Evolutionary conservation across 2,113 vertebrate genomes (phyloP), one percentile per base, ranked within the genome.

Genomic region (Neofelis nebulosa): DNA sequence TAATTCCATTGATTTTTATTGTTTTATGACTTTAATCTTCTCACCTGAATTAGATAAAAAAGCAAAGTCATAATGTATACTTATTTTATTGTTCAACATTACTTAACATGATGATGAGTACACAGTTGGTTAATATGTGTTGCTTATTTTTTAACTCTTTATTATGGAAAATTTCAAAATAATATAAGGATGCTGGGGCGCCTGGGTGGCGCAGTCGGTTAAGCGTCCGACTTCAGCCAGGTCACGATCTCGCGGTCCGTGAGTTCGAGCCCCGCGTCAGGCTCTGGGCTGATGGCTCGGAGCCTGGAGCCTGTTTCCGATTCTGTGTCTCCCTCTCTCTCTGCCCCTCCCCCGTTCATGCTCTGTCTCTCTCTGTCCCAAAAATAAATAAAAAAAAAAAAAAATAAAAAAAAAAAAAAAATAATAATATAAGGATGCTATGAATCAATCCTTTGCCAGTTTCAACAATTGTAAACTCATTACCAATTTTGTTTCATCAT

Each of bases 141-240:
- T 68, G n/a, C 16, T 71, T 61, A n/a, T 71, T 80, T 91, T 87
- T 97, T 48, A 90, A 63, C 52, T 93, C n/a, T 79, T 65, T 71
- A 38, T 74, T 85, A 84, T 66, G 13, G 3, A 50, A 90, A 89
- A 73, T 45, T 65, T 89, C 25, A 93, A 93, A 89, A 89, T 57
- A 89, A 65, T 80, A 21, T 23, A 36, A 85, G 12, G 27, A 79
- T 80, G 19, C 38, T 15, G n/a, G n/a, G n/a, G n/a, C n/a, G n/a
- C n/a, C n/a, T n/a, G n/a, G n/a, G n/a, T n/a, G n/a, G n/a, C n/a
- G n/a, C n/a, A n/a, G n/a, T n/a, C n/a, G n/a, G n/a, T n/a, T n/a
- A n/a, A n/a, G n/a, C n/a, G n/a, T n/a, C n/a, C n/a, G n/a, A n/a
- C n/a, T n/a, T n/a, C n/a, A n/a, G n/a, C n/a, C n/a, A n/a, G n/a